A percentile compares a stretch with the other conserved stretches of the same genome.
Evolutionary conservation across 2,797 vertebrate species (phyloP).

Genomic region (Chiroxiphia lanceolata): DNA sequence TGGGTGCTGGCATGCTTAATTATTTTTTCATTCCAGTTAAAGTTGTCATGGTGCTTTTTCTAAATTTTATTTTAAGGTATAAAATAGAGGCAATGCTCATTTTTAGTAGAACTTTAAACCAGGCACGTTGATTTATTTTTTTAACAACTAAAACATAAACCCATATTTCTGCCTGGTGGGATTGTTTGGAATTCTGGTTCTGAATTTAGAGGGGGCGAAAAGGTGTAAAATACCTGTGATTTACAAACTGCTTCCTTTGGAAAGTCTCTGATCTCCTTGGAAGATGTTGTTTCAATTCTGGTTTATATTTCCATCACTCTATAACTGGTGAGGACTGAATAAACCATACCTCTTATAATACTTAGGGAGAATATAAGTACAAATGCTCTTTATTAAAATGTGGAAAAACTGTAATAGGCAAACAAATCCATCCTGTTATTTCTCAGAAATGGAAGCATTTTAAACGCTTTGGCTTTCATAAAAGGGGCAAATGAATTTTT

Average conservation of each 20-base stretch:
- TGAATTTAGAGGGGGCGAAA: neutral
- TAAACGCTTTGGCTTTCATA: neutral
- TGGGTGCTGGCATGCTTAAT: neutral
- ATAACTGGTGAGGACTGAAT: neutral
- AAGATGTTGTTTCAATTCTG: slow-evolving; percentile 8
- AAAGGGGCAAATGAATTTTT: slow-evolving; percentile 30
- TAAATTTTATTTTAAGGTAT: neutral
- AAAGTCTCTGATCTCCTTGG: slow-evolving; percentile 11
- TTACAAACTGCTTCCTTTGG: slow-evolving; percentile 2
- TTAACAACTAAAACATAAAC: neutral
- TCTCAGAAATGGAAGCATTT: neutral
- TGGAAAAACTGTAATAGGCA: neutral
- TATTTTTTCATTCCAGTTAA: slow-evolving; percentile 5
- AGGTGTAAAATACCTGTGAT: slow-evolving; percentile 3
- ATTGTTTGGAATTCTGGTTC: neutral
- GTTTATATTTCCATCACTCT: neutral
- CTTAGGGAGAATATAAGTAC: neutral
- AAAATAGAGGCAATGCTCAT: neutral
- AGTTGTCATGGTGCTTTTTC: neutral
- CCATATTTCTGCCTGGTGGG: neutral
- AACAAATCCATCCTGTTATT: slow-evolving; percentile 21
- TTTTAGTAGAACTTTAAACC: neutral
- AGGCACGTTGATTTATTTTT: neutral
- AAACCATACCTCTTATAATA: neutral
- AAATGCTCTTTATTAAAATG: slow-evolving; percentile 32